Evolutionary conservation across 2,888 invertebrate genomes (phyloP), one percentile per base, ranked within the genome.

Genomic region (Myopa testacea): DNA sequence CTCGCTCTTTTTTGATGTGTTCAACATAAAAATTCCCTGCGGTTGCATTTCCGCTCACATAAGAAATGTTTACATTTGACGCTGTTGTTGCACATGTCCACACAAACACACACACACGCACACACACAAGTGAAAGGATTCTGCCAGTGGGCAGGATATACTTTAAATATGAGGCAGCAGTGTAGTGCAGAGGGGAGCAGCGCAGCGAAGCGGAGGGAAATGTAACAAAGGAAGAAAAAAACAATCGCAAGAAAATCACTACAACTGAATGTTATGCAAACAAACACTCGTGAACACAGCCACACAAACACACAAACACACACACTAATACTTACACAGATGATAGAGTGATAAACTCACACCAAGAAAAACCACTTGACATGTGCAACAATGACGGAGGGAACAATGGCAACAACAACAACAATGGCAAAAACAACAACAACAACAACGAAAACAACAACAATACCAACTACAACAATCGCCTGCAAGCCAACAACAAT

Each of bases 401-500:
- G 37, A 65, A 34, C 65, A 34, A 37, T 10, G 7, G 26, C 26
- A 52, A 34, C 78, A 77, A 78, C 80, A 82, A 67, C 78, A 80
- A 38, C 78, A 79, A 50, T 38, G 63, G 69, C 80, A 80, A 75
- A 74, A 79, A 65, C 80, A 81, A 67, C 70, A 81, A 77, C 78
- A 80, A 68, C 78, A 80, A 26, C 78, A n/a, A 63, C 79, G 80
- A 38, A 76, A 79, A 38, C 58, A 69, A 72, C 81, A 79, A 76
- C 77, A 79, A 14, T 58, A n/a, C n/a, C n/a, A n/a, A n/a, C n/a
- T n/a, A n/a, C n/a, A n/a, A 79, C 8, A 45, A 70, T 81, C 19
- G 40, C 73, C 70, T 80, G 78, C 73, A 75, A 79, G 55, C 19
- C 78, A 78, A 79, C 80, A 81, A 70, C 73, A 80, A 75, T 77